phyloP scores from a whole-genome alignment of 2,113 vertebrate species.

The Hydrochoerus hydrochaeris region DNA sequence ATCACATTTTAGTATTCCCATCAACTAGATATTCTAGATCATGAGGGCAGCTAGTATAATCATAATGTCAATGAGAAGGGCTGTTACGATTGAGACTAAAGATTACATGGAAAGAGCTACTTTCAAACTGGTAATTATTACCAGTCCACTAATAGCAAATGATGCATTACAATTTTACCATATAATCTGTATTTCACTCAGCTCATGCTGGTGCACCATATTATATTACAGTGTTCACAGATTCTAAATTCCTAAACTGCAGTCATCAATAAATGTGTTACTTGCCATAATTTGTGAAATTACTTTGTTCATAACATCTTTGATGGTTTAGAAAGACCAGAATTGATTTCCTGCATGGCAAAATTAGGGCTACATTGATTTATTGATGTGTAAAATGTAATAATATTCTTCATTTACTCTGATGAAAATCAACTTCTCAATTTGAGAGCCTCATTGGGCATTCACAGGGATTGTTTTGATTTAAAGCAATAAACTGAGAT shows the following conservation, averaged over 20 bases:
- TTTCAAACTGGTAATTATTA: conserved; percentile 92
- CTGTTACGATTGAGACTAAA: conserved; percentile 89
- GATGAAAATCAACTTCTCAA: conserved; percentile 87
- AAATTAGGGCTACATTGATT: conserved; percentile 90
- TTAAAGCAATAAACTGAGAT: conserved; percentile 75
- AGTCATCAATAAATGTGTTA: conserved; percentile 90
- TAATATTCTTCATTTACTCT: conserved; percentile 88
- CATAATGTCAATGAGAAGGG: conserved; percentile 91
- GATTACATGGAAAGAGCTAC: conserved; percentile 88
- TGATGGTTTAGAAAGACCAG: conserved; percentile 87
- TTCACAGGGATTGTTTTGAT: conserved; percentile 84
- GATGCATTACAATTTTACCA: conserved; percentile 88
- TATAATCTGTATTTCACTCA: conserved; percentile 88
- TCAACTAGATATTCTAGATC: conserved; percentile 89
- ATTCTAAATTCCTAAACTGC: conserved; percentile 88
- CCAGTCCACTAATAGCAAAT: conserved; percentile 91
- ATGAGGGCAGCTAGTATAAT: conserved; percentile 88
- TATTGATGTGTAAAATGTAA: conserved; percentile 87
- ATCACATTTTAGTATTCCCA: conserved; percentile 87
- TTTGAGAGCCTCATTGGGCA: conserved; percentile 81
- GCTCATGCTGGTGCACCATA: conserved; percentile 80
- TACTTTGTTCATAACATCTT: conserved; percentile 91
- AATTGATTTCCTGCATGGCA: conserved; percentile 88
- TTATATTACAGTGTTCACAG: conserved; percentile 85
- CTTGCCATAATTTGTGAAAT: conserved; percentile 90